These are phyloP conservation scores for Sicus ferrugineus DNA, from an alignment of 2,888 invertebrate species.

Conservation along the genomic window DNA sequence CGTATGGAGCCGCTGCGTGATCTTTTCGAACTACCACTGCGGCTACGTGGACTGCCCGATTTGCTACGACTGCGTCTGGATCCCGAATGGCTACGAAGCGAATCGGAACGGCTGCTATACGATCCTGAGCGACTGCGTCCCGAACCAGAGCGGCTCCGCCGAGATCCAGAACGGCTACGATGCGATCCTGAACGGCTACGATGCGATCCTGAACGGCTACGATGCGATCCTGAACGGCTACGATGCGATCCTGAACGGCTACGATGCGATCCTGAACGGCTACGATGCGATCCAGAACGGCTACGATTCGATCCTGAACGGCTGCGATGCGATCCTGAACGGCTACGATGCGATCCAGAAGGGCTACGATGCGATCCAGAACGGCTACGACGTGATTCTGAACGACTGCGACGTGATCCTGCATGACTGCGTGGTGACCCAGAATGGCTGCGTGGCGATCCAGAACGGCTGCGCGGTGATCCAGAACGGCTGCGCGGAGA, in stretches of 20 bases:
- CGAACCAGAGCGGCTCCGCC: conserved; percentile 37
- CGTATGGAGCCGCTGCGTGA: conserved; percentile 20
- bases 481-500: conserved; percentile 43
- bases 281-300: conserved; percentile 48
- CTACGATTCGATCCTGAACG: conserved; percentile 35
- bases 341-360: conserved; percentile 39
- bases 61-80: conserved; percentile 48
- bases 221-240: conserved; percentile 44
- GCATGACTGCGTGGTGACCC: conserved; percentile 45
- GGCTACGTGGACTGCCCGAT: conserved; percentile 41
- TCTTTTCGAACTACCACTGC: conserved; percentile 25
- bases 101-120: conserved; percentile 44
- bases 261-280: conserved; percentile 44
- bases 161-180: conserved; percentile 45
- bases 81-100: conserved; percentile 45
- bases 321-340: conserved; percentile 33
- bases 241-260: conserved; percentile 45
- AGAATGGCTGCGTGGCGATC: conserved; percentile 43
- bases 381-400: conserved; percentile 43
- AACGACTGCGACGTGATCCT: conserved; percentile 39
- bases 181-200: conserved; percentile 45
- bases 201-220: conserved; percentile 41
- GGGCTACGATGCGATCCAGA: conserved; percentile 48
- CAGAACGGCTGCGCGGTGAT: conserved; percentile 43
- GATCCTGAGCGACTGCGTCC: conserved; percentile 29